Conservation (phyloP, 2,113 vertebrate genomes). For the Caranx melampygus region DNA sequence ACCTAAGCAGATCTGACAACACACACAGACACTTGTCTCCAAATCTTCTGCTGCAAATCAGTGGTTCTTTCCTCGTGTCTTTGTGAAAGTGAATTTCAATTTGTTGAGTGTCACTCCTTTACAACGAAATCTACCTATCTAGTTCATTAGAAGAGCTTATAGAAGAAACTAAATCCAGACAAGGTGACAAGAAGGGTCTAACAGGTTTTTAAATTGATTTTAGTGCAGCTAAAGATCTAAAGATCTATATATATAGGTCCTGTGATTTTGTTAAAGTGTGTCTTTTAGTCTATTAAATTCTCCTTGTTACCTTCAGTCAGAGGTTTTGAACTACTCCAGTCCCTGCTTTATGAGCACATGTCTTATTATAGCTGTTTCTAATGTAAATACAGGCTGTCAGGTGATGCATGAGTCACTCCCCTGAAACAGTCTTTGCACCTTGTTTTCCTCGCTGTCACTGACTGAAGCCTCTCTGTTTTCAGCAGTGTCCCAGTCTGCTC, state of each 20-base stretch:
- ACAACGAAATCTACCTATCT: background rate
- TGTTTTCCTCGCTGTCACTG: background rate
- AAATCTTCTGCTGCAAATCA: background rate
- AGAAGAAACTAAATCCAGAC: background rate
- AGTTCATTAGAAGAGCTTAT: background rate
- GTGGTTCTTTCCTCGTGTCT: background rate
- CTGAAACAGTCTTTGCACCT: background rate
- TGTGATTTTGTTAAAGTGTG: background rate
- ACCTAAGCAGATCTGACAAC: background rate
- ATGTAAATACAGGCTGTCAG: background rate
- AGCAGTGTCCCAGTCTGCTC: constrained; percentile 23
- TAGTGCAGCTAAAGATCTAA: no score
- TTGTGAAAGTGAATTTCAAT: background rate
- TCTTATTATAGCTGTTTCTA: constrained; percentile 14
- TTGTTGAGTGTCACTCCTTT: background rate
- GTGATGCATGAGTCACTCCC: constrained; percentile 2
- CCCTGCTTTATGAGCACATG: background rate
- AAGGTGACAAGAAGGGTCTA: no score
- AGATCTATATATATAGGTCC: no score
- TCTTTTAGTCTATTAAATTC: background rate
- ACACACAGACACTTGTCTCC: background rate
- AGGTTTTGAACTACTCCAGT: background rate
- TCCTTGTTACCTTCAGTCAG: background rate
- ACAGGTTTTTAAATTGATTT: no score
- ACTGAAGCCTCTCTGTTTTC: background rate